Conservation (phyloP, 2,113 vertebrate species). For the Hippolais icterina region DNA sequence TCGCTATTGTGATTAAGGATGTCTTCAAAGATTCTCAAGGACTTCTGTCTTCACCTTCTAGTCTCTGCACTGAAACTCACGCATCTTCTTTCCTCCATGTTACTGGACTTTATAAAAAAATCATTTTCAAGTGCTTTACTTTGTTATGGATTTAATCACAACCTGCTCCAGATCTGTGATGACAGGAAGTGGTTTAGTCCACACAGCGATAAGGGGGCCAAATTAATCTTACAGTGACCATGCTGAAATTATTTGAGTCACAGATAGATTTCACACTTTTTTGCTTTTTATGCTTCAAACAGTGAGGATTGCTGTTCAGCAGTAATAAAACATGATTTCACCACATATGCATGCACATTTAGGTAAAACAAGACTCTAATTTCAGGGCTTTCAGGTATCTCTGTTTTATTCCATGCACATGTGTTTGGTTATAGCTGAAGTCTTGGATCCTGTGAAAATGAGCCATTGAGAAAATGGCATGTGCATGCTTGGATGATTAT, state of each 20-base stretch:
- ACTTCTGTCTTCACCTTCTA: not conserved
- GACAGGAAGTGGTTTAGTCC: not conserved
- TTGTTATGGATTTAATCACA: not conserved
- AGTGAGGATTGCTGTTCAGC: not conserved
- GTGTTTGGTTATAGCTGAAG: not conserved
- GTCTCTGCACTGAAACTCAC: not conserved
- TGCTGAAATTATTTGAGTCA: not conserved
- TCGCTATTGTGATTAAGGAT: not conserved
- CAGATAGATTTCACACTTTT: not conserved
- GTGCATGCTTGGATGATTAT: not conserved
- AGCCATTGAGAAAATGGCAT: not conserved
- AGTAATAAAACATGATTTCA: not conserved
- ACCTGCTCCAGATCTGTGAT: not conserved
- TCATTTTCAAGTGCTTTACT: not conserved
- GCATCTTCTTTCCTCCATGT: not conserved
- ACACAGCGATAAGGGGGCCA: not conserved
- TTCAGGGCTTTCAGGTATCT: not conserved
- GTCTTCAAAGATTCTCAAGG: not conserved
- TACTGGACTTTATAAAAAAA: not conserved
- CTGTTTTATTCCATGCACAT: not conserved
- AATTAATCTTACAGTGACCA: not conserved
- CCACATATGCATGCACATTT: rapidly evolving
- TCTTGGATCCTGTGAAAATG: not conserved
- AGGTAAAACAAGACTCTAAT: not conserved
- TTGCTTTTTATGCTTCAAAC: not conserved